Conservation (phyloP, 2,797 vertebrate genomes). For the Epinephelus awoara region DNA sequence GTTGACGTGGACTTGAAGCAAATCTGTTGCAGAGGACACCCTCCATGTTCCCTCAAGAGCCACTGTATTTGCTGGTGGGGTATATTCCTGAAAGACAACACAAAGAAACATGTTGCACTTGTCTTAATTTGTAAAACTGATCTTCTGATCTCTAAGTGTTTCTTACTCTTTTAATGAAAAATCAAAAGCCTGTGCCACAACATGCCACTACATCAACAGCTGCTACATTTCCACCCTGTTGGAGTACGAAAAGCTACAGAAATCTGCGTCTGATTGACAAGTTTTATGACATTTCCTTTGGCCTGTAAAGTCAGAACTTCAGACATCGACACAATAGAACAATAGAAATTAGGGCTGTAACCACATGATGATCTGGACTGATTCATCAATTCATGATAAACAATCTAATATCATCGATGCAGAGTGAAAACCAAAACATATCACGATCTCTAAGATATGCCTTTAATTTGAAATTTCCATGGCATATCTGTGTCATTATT, state of each 20-base stretch:
- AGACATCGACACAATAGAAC: neutral
- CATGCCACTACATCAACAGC: neutral
- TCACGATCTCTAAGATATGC: too few relatives aligned
- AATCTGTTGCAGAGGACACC: slow-evolving; percentile 83
- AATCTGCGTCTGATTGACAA: neutral
- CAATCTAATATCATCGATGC: too few relatives aligned
- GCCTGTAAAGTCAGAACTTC: neutral
- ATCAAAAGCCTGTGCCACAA: neutral
- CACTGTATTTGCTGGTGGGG: slow-evolving; percentile 62
- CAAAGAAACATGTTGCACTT: slow-evolving; percentile 14
- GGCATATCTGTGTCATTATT: too few relatives aligned
- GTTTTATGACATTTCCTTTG: neutral
- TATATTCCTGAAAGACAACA: slow-evolving; percentile 77
- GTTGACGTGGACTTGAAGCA: slow-evolving; percentile 89
- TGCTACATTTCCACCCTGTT: neutral
- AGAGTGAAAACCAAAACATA: too few relatives aligned
- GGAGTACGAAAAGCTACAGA: neutral
- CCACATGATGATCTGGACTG: too few relatives aligned
- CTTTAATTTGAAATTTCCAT: too few relatives aligned
- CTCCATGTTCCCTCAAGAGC: slow-evolving; percentile 78
- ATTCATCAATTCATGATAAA: too few relatives aligned
- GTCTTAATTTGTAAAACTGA: neutral
- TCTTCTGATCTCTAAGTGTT: neutral
- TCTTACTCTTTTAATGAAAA: neutral
- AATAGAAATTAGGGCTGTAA: neutral